Evolutionary conservation across 2,797 vertebrate species (phyloP), one percentile per base, ranked within the genome.

Genomic region (Chelonia mydas): DNA sequence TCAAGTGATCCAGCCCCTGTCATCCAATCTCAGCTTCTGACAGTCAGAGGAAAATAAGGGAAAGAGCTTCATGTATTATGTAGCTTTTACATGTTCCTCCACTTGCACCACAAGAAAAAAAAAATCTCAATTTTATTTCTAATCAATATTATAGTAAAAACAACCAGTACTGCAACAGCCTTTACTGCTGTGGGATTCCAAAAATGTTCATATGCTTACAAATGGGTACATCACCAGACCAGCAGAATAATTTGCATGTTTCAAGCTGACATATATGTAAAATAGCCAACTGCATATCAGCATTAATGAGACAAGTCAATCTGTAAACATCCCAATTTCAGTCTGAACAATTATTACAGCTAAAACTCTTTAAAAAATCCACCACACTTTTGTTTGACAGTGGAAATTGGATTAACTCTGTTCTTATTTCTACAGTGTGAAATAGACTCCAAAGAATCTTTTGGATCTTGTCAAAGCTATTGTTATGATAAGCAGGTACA

Each of bases 401-500:
- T 68, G 65, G 33, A 68, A 68, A 68, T 37, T 68, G 19, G 65
- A 72, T 81, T 65, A 92, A 77, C 37, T 93, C 11, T 31, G 57
- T 59, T 59, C 28, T 31, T 76, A 89, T 83, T 90, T 5, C 1
- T 37, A 47, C 19, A 50, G 28, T 51, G 11, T 92, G 57, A 93
- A 92, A 68, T 51, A 74, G 7, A 74, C 33, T 59, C 15, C 81
- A 90, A 93, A 86, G 77, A 54, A 11, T 81, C 27, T 47, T 86
- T 86, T 88, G 31, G 10, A 37, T 59, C 11, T 2, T 95, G 57
- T 72, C 54, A 88, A 88, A 94, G 11, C 25, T 79, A 77, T 79
- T 96, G 33, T 81, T 92, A 87, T 8, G 23, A 27, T 86, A 94
- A 93, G 37, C 41, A 92, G 12, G 33, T 84, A 61, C 1, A 31